Conservation (phyloP, 2,888 invertebrate species). For the Eutolmus rufibarbis region DNA sequence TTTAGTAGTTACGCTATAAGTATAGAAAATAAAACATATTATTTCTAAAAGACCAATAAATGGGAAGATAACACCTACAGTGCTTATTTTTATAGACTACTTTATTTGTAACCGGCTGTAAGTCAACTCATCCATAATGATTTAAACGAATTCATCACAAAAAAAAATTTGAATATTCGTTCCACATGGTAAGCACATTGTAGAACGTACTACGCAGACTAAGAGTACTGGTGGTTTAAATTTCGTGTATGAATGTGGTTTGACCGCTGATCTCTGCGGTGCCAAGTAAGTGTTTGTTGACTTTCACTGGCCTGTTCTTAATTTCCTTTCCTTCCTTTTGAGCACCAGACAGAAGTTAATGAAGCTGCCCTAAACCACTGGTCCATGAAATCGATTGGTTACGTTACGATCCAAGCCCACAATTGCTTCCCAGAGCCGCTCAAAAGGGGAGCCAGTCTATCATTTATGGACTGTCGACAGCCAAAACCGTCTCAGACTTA, state of each 20-base stretch:
- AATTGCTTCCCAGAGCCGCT: background rate
- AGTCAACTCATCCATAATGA: background rate
- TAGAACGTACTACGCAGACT: background rate
- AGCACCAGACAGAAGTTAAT: background rate
- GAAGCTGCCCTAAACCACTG: background rate
- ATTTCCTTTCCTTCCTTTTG: background rate
- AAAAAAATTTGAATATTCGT: background rate
- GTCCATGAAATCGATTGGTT: background rate
- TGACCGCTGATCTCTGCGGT: background rate
- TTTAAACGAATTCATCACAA: background rate
- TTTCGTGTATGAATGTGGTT: background rate
- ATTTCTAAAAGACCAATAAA: too few relatives aligned
- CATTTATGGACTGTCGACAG: background rate
- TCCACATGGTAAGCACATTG: background rate
- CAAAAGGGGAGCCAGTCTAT: background rate
- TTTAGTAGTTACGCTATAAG: background rate
- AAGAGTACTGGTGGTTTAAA: too few relatives aligned
- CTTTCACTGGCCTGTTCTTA: background rate
- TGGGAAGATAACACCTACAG: too few relatives aligned
- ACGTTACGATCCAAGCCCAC: background rate
- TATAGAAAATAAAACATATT: too few relatives aligned
- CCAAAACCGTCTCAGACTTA: background rate
- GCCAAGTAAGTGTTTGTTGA: background rate
- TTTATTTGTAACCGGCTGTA: background rate
- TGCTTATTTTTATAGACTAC: background rate